Percentiles rank a stretch among this genome's conserved stretches.
Conservation (phyloP, 2,113 vertebrate genomes). For the Forbesichthys papilliferus region DNA sequence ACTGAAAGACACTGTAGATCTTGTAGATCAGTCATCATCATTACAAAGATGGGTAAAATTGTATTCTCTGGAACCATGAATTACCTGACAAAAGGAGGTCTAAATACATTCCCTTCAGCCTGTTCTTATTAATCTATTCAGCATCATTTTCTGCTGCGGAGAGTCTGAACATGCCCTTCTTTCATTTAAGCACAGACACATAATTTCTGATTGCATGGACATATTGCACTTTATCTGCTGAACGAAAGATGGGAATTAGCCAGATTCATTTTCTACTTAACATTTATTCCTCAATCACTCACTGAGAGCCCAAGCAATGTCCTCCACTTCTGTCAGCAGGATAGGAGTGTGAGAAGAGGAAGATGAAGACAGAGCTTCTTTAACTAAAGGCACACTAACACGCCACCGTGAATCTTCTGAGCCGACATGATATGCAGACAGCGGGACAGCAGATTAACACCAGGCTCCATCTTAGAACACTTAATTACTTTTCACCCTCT, state of each 20-base stretch:
- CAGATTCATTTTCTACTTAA: conserved; percentile 41
- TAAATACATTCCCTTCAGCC: conserved; percentile 17
- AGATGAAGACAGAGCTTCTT: conserved; percentile 14
- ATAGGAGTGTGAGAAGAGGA: conserved; percentile 1
- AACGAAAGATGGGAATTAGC: conserved; percentile 51
- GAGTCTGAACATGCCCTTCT: conserved; percentile 11
- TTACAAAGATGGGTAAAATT: conserved; percentile 12
- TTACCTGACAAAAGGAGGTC: conserved; percentile 20
- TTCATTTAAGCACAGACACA: conserved; percentile 20
- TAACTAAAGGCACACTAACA: conserved; percentile 25
- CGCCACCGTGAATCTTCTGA: conserved; percentile 51
- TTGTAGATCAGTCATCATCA: conserved; percentile 2
- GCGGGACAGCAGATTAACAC: conserved; percentile 61
- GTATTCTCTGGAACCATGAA: conserved; percentile 30
- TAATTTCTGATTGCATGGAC: conserved; percentile 42
- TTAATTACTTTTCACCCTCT: conserved; percentile 54
- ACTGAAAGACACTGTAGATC: not conserved
- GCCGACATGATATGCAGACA: conserved; percentile 46
- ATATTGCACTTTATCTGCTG: conserved; percentile 40
- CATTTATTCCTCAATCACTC: conserved; percentile 8
- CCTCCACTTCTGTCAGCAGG: conserved; percentile 34
- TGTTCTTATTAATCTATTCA: conserved; percentile 46
- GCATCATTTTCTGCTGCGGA: conserved; percentile 20
- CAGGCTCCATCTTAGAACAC: conserved; percentile 42
- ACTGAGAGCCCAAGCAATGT: conserved; percentile 33